phyloP scores from a whole-genome alignment of 2,888 invertebrate species.

The Cylindroiulus punctatus region DNA sequence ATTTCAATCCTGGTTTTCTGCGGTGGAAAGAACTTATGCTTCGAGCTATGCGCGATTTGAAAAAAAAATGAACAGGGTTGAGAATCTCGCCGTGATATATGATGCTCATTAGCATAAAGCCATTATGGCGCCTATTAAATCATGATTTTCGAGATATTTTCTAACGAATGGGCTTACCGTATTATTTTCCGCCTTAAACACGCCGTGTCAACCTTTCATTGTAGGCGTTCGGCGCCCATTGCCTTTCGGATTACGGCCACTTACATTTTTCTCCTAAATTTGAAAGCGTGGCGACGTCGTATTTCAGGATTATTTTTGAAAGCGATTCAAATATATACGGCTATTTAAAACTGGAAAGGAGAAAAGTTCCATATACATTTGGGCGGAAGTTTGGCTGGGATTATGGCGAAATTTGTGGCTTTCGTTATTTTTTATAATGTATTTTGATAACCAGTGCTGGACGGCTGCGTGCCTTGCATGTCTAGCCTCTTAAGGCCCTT shows the following conservation, averaged over 20 bases:
- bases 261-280: slow-evolving; percentile 35
- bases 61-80: background rate
- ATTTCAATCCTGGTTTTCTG: background rate
- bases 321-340: background rate
- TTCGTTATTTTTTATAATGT: background rate
- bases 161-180: slow-evolving; percentile 38
- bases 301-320: slow-evolving; percentile 29
- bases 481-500: background rate
- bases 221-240: background rate
- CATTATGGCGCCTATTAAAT: slow-evolving; percentile 42
- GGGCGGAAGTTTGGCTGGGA: background rate
- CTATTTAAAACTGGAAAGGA: background rate
- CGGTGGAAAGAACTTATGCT: background rate
- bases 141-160: slow-evolving; percentile 35
- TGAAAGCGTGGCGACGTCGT: background rate
- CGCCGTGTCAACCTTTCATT: slow-evolving; percentile 20
- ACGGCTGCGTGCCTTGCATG: background rate
- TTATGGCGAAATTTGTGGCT: background rate
- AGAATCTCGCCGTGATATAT: slow-evolving; percentile 6
- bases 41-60: background rate
- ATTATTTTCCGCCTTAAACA: slow-evolving; percentile 33
- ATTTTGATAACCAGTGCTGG: background rate
- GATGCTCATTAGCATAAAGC: slow-evolving; percentile 25
- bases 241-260: slow-evolving; percentile 37
- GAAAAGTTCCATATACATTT: background rate